Conservation (phyloP, 2,888 invertebrate genomes). For the Eristalis pertinax region DNA sequence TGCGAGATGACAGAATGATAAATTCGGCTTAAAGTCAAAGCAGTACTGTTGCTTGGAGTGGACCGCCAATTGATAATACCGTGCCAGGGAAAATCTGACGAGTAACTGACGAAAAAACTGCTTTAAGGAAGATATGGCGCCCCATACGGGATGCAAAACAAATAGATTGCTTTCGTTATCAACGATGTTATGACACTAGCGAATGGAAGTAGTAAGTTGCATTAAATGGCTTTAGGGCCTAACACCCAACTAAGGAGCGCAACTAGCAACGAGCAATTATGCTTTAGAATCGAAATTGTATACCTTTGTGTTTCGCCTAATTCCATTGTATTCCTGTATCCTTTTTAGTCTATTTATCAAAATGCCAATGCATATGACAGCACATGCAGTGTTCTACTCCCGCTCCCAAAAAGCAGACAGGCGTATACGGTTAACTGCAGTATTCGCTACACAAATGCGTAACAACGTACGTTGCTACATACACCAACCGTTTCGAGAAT, state of each 20-base stretch:
- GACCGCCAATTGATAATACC: no score
- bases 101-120: no score
- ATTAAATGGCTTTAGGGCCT: no score
- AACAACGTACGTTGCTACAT: neutral
- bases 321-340: conserved; percentile 45
- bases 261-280: neutral
- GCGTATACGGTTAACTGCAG: conserved; percentile 50
- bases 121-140: no score
- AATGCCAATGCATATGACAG: conserved; percentile 68
- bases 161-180: no score
- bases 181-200: no score
- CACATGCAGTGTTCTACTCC: conserved; percentile 36
- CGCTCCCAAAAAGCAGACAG: conserved; percentile 55
- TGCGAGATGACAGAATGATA: no score
- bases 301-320: neutral
- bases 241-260: neutral
- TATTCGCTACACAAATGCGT: conserved; percentile 37
- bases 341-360: conserved; percentile 60
- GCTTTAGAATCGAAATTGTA: neutral
- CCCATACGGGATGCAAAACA: no score
- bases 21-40: no score
- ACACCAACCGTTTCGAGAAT: conserved; percentile 11
- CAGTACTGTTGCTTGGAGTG: no score
- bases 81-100: no score
- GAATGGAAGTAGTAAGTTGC: no score